Percentiles rank a stretch among this genome's conserved stretches.
phyloP scores from a whole-genome alignment of 2,888 invertebrate species.

The Nephrotoma guestfalica region DNA sequence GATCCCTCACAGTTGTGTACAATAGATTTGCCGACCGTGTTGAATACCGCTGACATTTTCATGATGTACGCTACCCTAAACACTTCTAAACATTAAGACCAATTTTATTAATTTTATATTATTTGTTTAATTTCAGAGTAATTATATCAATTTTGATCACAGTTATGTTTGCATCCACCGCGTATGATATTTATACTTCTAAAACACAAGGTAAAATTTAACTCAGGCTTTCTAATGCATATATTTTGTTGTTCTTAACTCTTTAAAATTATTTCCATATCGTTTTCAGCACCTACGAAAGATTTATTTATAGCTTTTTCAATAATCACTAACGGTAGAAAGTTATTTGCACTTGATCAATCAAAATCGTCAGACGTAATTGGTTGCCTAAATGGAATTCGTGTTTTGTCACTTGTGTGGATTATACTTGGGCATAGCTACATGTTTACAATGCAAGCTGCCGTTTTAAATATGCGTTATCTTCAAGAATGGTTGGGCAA shows the following conservation, averaged over 20 bases:
- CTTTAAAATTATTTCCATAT: background rate
- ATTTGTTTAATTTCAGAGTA: background rate
- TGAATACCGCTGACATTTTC: background rate
- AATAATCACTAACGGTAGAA: slow-evolving; percentile 30
- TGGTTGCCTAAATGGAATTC: slow-evolving; percentile 32
- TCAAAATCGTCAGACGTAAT: slow-evolving; percentile 25
- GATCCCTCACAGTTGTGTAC: background rate
- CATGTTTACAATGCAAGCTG: background rate
- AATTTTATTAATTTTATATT: background rate
- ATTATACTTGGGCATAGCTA: slow-evolving; percentile 33
- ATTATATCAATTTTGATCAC: background rate
- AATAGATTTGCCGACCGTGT: background rate
- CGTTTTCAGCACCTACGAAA: background rate
- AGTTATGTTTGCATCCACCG: background rate
- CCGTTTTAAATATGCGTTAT: slow-evolving; percentile 7
- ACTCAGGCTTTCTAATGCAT: background rate
- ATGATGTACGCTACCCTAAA: background rate
- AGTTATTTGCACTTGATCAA: slow-evolving; percentile 21
- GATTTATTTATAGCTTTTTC: slow-evolving; percentile 28
- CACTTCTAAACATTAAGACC: too few species aligned
- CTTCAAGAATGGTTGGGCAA: slow-evolving; percentile 6
- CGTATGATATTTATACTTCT: background rate
- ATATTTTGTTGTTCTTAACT: background rate
- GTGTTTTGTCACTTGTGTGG: slow-evolving; percentile 36
- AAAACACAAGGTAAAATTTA: background rate